Conservation (phyloP, 64 coral and sea anemone genomes). For the Acropora yongei region DNA sequence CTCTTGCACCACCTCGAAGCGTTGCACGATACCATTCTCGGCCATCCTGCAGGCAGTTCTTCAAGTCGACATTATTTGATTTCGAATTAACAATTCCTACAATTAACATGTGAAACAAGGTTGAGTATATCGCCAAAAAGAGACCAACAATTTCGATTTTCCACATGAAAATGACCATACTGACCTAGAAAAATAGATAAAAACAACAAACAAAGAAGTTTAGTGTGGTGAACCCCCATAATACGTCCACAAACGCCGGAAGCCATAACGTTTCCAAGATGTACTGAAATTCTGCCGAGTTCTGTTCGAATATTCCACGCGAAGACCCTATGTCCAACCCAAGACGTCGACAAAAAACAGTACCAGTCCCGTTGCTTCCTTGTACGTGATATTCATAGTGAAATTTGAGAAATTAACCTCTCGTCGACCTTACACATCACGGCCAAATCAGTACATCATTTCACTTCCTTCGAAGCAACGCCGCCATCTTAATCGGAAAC, state of each 20-base stretch:
- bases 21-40: conserved; percentile 57
- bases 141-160: background rate
- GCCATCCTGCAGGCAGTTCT: conserved; percentile 8
- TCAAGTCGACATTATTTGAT: background rate
- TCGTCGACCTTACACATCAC: background rate
- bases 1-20: conserved; percentile 70
- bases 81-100: conserved; percentile 28
- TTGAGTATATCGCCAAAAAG: background rate
- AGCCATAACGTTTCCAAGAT: conserved; percentile 31
- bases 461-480: conserved; percentile 13
- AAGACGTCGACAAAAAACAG: background rate
- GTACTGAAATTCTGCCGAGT: background rate
- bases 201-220: background rate
- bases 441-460: background rate
- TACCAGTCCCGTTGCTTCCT: background rate
- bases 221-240: background rate
- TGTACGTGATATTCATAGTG: conserved; percentile 27
- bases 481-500: conserved; percentile 45
- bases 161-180: background rate
- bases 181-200: conserved; percentile 32
- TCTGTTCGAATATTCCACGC: background rate
- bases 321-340: background rate
- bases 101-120: background rate
- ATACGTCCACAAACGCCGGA: background rate
- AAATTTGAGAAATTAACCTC: conserved; percentile 4